A percentile compares a stretch with the other conserved stretches of the same genome.
Evolutionary conservation across 2,113 vertebrate species (phyloP).

Genomic region (Poeciliopsis occidentalis): DNA sequence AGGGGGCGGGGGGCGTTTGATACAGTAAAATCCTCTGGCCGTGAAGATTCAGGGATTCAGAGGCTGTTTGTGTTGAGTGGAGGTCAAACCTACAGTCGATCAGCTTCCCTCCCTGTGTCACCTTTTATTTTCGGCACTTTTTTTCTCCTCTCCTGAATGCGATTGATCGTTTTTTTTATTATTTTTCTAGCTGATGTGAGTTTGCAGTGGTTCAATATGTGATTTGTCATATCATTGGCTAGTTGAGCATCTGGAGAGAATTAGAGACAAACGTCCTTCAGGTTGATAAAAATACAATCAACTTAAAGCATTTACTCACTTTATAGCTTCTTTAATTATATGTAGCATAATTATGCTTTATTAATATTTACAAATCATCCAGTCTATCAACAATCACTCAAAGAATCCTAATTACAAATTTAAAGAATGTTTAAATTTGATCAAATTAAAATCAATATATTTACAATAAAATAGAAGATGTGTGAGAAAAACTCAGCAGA

Average conservation of each 20-base stretch:
- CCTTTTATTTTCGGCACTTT: constrained; percentile 29
- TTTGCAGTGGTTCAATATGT: constrained; percentile 31
- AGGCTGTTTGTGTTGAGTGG: constrained; percentile 33
- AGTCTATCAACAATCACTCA: too few relatives aligned
- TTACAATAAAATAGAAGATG: too few relatives aligned
- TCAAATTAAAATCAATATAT: too few relatives aligned
- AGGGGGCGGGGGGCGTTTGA: constrained; percentile 45
- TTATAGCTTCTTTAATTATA: background rate
- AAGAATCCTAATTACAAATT: too few relatives aligned
- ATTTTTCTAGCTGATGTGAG: constrained; percentile 21
- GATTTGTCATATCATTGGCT: constrained; percentile 47
- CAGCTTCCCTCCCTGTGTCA: constrained; percentile 34
- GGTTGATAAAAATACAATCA: constrained; percentile 2
- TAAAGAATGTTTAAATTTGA: too few relatives aligned
- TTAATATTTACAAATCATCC: too few relatives aligned
- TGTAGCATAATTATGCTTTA: background rate
- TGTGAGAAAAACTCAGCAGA: too few relatives aligned
- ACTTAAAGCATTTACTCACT: background rate
- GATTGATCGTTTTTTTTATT: constrained; percentile 58
- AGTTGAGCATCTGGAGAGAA: constrained; percentile 26
- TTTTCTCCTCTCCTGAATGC: constrained; percentile 17
- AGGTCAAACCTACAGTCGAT: constrained; percentile 66
- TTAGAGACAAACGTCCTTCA: background rate
- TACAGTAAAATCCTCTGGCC: constrained; percentile 55
- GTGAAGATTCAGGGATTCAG: constrained; percentile 15